These are phyloP conservation scores for Parazoanthus atlanticus DNA, from an alignment of 92 coral and sea anemone species.

Conservation along the genomic window DNA sequence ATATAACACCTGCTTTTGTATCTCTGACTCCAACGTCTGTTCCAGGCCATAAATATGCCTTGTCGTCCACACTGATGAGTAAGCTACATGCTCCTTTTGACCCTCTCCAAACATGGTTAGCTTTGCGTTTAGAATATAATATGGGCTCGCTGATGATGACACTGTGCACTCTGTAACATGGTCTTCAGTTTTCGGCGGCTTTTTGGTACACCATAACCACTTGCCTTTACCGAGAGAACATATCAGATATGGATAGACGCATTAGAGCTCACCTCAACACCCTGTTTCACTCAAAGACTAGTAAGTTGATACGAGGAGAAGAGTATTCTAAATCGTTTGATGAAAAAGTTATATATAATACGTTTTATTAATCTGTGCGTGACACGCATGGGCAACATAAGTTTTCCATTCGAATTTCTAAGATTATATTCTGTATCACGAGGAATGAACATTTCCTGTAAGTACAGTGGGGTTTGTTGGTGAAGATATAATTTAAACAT, in stretches of 20 bases:
- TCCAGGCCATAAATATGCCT: constrained; percentile 54
- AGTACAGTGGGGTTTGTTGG: no score
- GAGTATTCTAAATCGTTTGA: constrained; percentile 43
- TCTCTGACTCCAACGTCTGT: constrained; percentile 38
- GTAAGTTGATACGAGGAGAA: constrained; percentile 43
- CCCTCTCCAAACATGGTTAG: constrained; percentile 38
- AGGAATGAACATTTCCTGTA: no score
- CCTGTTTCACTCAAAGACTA: constrained; percentile 41
- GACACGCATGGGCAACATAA: no score
- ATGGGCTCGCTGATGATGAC: constrained; percentile 57
- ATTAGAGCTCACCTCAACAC: constrained; percentile 41
- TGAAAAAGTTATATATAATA: constrained; percentile 31
- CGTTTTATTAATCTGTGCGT: no score
- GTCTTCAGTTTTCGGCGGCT: constrained; percentile 59
- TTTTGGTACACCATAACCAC: constrained; percentile 59
- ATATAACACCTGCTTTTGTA: constrained; percentile 44
- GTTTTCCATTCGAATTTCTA: no score
- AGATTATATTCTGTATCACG: no score
- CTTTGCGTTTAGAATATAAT: constrained; percentile 48
- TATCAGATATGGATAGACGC: constrained; percentile 30
- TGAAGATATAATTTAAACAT: no score
- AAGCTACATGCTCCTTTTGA: constrained; percentile 45
- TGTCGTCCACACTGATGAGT: constrained; percentile 59
- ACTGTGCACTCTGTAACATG: constrained; percentile 48
- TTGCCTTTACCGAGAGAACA: constrained; percentile 24